These are phyloP conservation scores for Drosophila saltans DNA, from an alignment of 1,140 invertebrate genomes.

Conservation along the genomic window DNA sequence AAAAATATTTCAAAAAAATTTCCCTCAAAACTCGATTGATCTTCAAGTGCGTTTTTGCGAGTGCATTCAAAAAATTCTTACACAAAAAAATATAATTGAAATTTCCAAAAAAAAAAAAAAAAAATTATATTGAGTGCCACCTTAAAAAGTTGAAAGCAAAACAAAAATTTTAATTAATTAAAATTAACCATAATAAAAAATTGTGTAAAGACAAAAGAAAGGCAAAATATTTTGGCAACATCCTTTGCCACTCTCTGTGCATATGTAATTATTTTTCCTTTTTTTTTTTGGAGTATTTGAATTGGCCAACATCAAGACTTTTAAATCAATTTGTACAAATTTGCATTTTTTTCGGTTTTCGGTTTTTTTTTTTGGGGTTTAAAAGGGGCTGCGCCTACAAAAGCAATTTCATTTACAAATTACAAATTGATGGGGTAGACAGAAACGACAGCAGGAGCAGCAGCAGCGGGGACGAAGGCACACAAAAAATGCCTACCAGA, in stretches of 20 bases:
- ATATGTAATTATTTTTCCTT: slow-evolving; percentile 74
- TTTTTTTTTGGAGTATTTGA: slow-evolving; percentile 47
- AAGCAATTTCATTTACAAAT: slow-evolving; percentile 78
- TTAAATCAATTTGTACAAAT: slow-evolving; percentile 74
- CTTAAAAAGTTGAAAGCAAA: slow-evolving; percentile 36
- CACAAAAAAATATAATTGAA: background rate
- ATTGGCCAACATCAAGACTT: slow-evolving; percentile 68
- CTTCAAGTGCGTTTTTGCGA: background rate
- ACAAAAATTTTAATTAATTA: background rate
- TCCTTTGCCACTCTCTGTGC: slow-evolving; percentile 28
- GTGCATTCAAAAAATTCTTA: background rate
- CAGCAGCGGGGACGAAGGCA: slow-evolving; percentile 17
- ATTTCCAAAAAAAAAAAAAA: slow-evolving; percentile 15
- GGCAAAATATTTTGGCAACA: too few relatives aligned
- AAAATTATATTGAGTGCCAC: background rate
- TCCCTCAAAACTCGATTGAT: background rate
- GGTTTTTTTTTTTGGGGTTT: slow-evolving; percentile 44
- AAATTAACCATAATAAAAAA: slow-evolving; percentile 9
- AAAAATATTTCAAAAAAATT: background rate
- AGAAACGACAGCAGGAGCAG: slow-evolving; percentile 36
- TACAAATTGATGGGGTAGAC: slow-evolving; percentile 68
- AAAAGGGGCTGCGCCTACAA: slow-evolving; percentile 36
- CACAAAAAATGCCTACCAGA: background rate
- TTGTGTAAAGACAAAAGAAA: background rate
- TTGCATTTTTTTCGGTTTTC: slow-evolving; percentile 45